phyloP scores from a whole-genome alignment of 2,888 invertebrate genomes.

The Helobdella robusta region DNA sequence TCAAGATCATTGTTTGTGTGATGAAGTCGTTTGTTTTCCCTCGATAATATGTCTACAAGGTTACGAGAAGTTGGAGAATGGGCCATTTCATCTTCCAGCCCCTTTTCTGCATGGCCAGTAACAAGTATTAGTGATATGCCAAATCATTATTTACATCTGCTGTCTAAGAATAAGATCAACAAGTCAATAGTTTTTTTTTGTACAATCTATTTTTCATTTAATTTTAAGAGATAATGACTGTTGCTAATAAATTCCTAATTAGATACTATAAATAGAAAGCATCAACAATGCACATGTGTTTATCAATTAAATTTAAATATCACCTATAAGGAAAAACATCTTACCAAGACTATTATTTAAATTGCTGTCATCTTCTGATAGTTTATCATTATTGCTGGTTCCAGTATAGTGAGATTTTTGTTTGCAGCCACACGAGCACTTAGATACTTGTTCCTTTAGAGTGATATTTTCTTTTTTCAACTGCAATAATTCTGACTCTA shows the following conservation, averaged over 20 bases:
- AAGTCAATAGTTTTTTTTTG: no score
- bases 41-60: constrained; percentile 23
- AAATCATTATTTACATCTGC: no score
- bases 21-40: constrained; percentile 26
- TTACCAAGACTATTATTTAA: constrained; percentile 28
- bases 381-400: constrained; percentile 11
- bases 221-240: no score
- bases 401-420: constrained; percentile 8
- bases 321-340: no score
- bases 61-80: constrained; percentile 22
- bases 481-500: constrained; percentile 27
- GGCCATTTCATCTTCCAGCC: constrained; percentile 25
- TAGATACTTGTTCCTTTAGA: constrained; percentile 28
- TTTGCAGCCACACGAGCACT: constrained; percentile 25
- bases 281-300: no score
- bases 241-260: no score
- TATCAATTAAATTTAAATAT: no score
- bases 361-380: constrained; percentile 29
- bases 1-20: constrained; percentile 23
- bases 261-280: no score
- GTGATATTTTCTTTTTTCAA: constrained; percentile 29
- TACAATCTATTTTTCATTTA: no score
- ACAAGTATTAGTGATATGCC: no score
- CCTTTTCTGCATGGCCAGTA: constrained; percentile 22
- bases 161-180: no score